Evolutionary conservation across 2,888 invertebrate genomes (phyloP).

Genomic region (Girardia tigrina): DNA sequence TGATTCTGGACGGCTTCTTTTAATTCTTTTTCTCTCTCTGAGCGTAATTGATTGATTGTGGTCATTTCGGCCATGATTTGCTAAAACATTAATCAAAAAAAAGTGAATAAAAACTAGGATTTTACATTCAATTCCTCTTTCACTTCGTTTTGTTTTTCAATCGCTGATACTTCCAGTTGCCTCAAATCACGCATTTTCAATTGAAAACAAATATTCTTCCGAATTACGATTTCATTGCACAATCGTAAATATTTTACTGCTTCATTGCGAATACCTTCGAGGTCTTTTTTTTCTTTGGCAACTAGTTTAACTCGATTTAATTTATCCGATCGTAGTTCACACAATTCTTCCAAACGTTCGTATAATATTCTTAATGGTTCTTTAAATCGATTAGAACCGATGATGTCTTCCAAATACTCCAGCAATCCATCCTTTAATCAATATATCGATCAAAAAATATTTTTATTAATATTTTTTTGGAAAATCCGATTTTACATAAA

Average conservation of each 20-base stretch:
- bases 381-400: conserved; percentile 62
- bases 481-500: too few relatives aligned
- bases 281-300: conserved; percentile 51
- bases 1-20: neutral
- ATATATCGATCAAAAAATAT: neutral
- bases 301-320: conserved; percentile 56
- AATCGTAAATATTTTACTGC: conserved; percentile 59
- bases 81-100: neutral
- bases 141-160: conserved; percentile 26
- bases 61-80: neutral
- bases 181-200: conserved; percentile 49
- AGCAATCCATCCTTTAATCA: conserved; percentile 67
- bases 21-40: neutral
- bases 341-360: conserved; percentile 55
- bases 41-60: neutral
- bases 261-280: conserved; percentile 51
- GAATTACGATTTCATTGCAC: conserved; percentile 63
- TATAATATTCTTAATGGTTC: conserved; percentile 65
- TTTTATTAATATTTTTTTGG: too few relatives aligned
- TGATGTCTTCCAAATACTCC: conserved; percentile 92
- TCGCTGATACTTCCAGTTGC: conserved; percentile 51
- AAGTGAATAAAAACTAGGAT: neutral
- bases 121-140: conserved; percentile 31
- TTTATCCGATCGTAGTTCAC: conserved; percentile 47
- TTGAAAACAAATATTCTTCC: conserved; percentile 62